Evolutionary conservation across 2,888 invertebrate species (phyloP).

Genomic region (Chymomyza procnemis): DNA sequence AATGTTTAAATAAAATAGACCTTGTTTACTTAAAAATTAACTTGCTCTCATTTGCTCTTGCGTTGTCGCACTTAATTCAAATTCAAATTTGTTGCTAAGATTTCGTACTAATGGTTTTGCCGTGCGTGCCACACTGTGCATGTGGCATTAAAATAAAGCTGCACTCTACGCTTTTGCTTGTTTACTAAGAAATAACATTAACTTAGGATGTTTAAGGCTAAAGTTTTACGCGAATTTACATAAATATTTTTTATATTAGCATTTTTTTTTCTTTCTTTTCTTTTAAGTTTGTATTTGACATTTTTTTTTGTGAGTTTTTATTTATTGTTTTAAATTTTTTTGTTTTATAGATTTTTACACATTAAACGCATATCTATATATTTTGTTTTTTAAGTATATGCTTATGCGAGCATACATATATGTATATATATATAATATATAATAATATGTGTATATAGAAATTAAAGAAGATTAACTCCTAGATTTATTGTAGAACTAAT

Average conservation of each 20-base stretch:
- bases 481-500: constrained; percentile 6
- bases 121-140: not conserved
- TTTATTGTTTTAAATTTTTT: constrained; percentile 16
- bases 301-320: constrained; percentile 36
- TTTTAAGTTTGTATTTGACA: constrained; percentile 29
- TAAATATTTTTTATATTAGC: constrained; percentile 34
- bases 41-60: constrained; percentile 17
- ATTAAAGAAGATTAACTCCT: constrained; percentile 8
- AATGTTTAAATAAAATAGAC: constrained; percentile 37
- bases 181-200: constrained; percentile 44
- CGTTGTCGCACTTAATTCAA: constrained; percentile 27
- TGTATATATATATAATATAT: no score
- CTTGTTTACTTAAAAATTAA: constrained; percentile 34
- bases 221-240: constrained; percentile 59
- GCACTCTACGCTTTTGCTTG: constrained; percentile 34
- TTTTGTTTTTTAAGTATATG: constrained; percentile 1
- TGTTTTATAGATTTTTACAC: constrained; percentile 36
- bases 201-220: constrained; percentile 44
- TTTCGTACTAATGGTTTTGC: constrained; percentile 28
- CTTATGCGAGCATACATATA: constrained; percentile 20
- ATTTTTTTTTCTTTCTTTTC: constrained; percentile 18
- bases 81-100: constrained; percentile 57
- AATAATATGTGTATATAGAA: constrained; percentile 21
- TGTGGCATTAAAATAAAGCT: constrained; percentile 36
- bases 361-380: constrained; percentile 37